Percentiles rank a stretch among this genome's conserved stretches.
Evolutionary conservation across 2,113 vertebrate species (phyloP).

Genomic region (Dromaius novaehollandiae): DNA sequence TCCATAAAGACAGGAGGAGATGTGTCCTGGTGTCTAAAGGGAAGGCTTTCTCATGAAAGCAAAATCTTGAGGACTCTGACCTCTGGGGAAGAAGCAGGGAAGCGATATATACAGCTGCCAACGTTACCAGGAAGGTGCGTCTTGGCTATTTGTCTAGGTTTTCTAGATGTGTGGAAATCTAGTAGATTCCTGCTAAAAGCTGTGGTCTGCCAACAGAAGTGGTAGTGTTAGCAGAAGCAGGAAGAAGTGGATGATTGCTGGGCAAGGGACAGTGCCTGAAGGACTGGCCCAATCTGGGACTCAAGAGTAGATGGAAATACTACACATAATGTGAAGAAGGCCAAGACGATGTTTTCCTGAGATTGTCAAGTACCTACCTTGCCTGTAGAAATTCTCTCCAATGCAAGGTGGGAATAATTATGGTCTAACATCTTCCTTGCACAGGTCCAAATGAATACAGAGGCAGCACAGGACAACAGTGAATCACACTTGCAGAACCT

Average conservation of each 20-base stretch:
- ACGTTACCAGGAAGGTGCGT: accelerated
- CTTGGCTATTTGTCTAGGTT: background rate
- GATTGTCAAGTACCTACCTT: background rate
- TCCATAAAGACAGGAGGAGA: background rate
- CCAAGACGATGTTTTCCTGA: background rate
- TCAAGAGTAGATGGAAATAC: background rate
- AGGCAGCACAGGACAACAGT: background rate
- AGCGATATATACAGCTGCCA: background rate
- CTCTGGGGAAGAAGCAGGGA: background rate
- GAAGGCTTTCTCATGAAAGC: background rate
- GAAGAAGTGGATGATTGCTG: background rate
- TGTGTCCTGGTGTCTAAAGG: accelerated
- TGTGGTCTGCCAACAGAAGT: background rate
- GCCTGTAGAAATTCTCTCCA: background rate
- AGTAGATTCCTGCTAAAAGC: background rate
- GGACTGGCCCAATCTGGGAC: background rate
- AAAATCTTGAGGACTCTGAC: background rate
- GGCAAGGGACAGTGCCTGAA: background rate
- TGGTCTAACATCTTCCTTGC: background rate
- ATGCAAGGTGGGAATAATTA: background rate
- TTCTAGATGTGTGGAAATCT: background rate
- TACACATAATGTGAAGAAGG: background rate
- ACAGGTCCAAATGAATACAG: background rate
- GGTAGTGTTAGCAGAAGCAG: background rate
- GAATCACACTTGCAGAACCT: background rate